Evolutionary conservation across 2,113 vertebrate species (phyloP).

Genomic region (Hiodon tergisus): DNA sequence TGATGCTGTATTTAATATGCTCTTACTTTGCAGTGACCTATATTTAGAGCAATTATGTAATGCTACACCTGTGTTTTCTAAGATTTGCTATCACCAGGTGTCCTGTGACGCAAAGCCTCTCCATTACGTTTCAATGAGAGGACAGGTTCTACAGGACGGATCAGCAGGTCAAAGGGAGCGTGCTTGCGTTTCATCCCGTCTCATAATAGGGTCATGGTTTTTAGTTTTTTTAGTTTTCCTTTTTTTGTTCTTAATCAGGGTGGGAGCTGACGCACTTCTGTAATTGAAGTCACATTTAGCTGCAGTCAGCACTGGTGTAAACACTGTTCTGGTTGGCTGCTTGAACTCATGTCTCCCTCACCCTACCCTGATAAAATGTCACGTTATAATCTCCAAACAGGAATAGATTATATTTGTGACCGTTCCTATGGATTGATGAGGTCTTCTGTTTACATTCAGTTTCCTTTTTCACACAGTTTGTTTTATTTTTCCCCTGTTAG

Average conservation of each 20-base stretch:
- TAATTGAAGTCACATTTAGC: not conserved
- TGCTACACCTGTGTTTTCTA: not conserved
- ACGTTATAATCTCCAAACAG: no score
- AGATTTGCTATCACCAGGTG: not conserved
- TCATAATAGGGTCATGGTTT: slow-evolving; percentile 12
- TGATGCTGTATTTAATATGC: not conserved
- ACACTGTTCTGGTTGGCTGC: not conserved
- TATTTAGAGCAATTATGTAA: not conserved
- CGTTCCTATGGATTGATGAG: no score
- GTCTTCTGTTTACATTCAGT: no score
- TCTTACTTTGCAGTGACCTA: not conserved
- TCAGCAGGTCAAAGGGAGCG: not conserved
- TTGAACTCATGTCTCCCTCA: no score
- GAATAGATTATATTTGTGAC: no score
- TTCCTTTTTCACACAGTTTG: no score
- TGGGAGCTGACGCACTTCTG: slow-evolving; percentile 14
- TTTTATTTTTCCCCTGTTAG: no score
- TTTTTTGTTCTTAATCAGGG: not conserved
- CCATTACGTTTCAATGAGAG: slow-evolving; percentile 17
- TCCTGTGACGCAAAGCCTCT: slow-evolving; percentile 23
- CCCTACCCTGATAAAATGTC: no score
- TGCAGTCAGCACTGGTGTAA: not conserved
- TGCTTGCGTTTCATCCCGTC: not conserved
- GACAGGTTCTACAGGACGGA: slow-evolving; percentile 48
- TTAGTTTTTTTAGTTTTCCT: not conserved